phyloP scores from a whole-genome alignment of 2,888 invertebrate species.

The Encarsia formosa region DNA sequence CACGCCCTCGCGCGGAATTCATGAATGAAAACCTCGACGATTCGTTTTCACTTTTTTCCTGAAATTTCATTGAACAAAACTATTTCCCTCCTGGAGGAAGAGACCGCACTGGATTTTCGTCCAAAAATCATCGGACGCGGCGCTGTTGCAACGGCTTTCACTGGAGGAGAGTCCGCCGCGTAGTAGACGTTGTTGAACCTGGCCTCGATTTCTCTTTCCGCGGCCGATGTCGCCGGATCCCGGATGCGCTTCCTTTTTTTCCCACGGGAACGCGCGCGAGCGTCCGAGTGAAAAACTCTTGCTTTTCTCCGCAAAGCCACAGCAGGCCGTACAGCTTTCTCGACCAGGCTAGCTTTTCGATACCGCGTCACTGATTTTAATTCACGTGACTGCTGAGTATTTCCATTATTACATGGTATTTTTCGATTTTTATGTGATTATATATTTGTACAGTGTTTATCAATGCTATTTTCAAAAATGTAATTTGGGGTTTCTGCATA shows the following conservation, averaged over 20 bases:
- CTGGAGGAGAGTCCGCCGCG: not conserved
- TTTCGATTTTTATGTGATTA: too few species aligned
- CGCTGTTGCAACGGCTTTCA: too few species aligned
- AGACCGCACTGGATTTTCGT: not conserved
- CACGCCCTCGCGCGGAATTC: too few species aligned
- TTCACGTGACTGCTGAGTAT: too few species aligned
- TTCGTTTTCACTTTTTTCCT: too few species aligned
- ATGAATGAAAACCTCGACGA: too few species aligned
- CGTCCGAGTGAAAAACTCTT: not conserved
- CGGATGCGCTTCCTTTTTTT: not conserved
- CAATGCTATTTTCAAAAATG: too few species aligned
- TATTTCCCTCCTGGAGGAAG: not conserved
- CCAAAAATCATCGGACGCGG: not conserved
- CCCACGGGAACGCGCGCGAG: not conserved
- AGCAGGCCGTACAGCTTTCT: not conserved
- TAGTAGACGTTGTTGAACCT: not conserved
- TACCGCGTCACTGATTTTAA: not conserved
- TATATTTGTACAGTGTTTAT: too few species aligned
- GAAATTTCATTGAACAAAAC: too few species aligned
- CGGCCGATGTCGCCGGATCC: not conserved
- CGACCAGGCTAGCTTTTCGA: not conserved
- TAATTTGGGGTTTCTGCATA: too few species aligned
- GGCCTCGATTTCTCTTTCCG: constrained; percentile 11
- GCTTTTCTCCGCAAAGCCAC: not conserved
- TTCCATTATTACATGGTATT: too few species aligned